Evolutionary conservation across 2,797 vertebrate genomes (phyloP).

Genomic region (Chiroxiphia lanceolata): DNA sequence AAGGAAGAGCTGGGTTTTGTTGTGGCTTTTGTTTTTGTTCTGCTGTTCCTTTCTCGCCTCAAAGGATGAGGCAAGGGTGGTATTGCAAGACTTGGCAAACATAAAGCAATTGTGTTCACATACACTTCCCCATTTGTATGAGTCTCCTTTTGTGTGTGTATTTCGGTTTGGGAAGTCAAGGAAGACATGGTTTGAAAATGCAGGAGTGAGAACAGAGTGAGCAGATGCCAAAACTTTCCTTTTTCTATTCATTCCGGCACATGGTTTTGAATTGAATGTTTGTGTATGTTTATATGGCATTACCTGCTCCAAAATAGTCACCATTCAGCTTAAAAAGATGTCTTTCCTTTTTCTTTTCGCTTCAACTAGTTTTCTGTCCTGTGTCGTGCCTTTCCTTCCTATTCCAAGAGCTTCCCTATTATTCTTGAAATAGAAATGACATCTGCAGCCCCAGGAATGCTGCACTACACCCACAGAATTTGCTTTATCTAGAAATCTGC

Average conservation of each 20-base stretch:
- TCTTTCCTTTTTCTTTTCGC: background rate
- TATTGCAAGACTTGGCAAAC: background rate
- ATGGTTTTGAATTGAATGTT: background rate
- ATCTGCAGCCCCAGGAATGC: background rate
- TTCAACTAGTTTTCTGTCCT: background rate
- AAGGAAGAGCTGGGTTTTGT: background rate
- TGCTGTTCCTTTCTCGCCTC: background rate
- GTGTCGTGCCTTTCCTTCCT: background rate
- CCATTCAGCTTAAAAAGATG: background rate
- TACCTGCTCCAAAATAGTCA: background rate
- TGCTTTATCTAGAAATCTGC: background rate
- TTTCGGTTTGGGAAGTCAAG: background rate
- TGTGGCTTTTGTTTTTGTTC: background rate
- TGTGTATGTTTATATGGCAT: background rate
- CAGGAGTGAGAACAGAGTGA: background rate
- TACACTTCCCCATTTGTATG: background rate
- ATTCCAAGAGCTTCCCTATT: background rate
- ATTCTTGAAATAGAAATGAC: constrained; percentile 18
- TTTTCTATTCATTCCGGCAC: background rate
- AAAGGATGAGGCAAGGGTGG: background rate
- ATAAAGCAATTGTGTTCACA: background rate
- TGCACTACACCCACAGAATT: background rate
- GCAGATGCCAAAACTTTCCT: background rate
- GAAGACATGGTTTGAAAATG: background rate
- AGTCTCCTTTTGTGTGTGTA: background rate